Evolutionary conservation across 2,888 invertebrate species (phyloP), one percentile per base, ranked within the genome.

Genomic region (Minunthozetes semirufus): DNA sequence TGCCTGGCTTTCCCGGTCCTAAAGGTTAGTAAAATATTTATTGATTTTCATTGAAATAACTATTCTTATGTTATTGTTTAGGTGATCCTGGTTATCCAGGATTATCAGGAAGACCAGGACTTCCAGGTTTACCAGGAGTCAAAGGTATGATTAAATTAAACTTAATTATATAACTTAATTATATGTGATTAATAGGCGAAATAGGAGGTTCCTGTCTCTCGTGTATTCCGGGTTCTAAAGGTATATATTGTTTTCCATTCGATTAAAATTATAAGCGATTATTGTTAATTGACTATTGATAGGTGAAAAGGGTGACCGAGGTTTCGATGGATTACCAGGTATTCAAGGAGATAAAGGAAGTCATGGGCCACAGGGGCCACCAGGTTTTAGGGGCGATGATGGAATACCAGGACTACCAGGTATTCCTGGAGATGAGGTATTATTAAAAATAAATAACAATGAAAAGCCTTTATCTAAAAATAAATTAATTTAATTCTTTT

Each of bases 31-130:
- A 17, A 1, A n/a, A 50, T 50, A 2, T 42, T n/a, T n/a, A 19
- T 66, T 50, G 19, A 50, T 50, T 50, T n/a, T 50, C n/a, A 48
- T 48, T 48, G 3, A 48, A 48, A 9, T 17, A 17, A 17, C 5
- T 17, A 9, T 48, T 42, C 13, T 42, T 42, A 42, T 42, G 15
- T 48, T 6, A 33, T 33, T 33, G 33, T 42, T 42, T 42, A 42
- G 93, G 93, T 22, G 87, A 89, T 2, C 85, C 90, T 80, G 93
- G 93, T 17, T 87, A 88, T 11, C 89, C 91, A 3, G 93, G 92
- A 29, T 81, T 88, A 68, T 82, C 89, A 56, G 92, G 92, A 42
- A 89, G 88, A 81, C 86, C 89, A 22, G 75, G 81, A 68, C 72
- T 78, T 59, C 74, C 77, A 68, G 80, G 80, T 38, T 63, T 78